Percentiles rank a stretch among this genome's conserved stretches.
phyloP scores from a whole-genome alignment of 2,797 vertebrate species.

The Yasuhikotakia modesta region DNA sequence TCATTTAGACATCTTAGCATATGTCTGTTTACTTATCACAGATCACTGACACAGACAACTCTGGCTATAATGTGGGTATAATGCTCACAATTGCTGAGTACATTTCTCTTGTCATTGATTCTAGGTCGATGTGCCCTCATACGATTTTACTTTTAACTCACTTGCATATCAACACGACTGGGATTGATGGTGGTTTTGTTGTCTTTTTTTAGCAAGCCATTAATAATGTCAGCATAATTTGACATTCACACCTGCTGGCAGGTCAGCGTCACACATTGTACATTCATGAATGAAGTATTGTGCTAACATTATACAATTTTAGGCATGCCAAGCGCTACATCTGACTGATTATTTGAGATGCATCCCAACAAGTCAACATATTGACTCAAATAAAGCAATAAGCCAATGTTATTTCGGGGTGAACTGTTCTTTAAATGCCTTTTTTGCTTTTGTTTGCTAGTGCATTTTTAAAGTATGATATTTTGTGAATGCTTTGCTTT shows the following conservation, averaged over 20 bases:
- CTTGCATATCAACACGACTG: constrained; percentile 33
- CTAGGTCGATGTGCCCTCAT: not conserved
- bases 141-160: constrained; percentile 12
- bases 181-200: constrained; percentile 69
- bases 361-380: not conserved
- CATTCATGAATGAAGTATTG: constrained; percentile 59
- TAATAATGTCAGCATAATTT: constrained; percentile 74
- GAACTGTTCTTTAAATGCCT: too few relatives aligned
- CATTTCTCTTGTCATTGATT: not conserved
- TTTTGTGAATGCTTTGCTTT: too few relatives aligned
- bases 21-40: not conserved
- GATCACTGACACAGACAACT: too few relatives aligned
- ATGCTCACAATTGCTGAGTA: not conserved
- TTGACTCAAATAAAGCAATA: not conserved
- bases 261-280: constrained; percentile 62
- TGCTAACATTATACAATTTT: constrained; percentile 70
- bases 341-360: constrained; percentile 48
- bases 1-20: not conserved
- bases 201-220: constrained; percentile 64
- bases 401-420: not conserved
- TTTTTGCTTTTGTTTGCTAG: too few relatives aligned
- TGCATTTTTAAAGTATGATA: too few relatives aligned
- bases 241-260: constrained; percentile 68
- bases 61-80: too few relatives aligned
- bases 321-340: constrained; percentile 52